A percentile compares a stretch with the other conserved stretches of the same genome.
Conservation (phyloP, 2,888 invertebrate species). For the Lepidochitona cinerea region DNA sequence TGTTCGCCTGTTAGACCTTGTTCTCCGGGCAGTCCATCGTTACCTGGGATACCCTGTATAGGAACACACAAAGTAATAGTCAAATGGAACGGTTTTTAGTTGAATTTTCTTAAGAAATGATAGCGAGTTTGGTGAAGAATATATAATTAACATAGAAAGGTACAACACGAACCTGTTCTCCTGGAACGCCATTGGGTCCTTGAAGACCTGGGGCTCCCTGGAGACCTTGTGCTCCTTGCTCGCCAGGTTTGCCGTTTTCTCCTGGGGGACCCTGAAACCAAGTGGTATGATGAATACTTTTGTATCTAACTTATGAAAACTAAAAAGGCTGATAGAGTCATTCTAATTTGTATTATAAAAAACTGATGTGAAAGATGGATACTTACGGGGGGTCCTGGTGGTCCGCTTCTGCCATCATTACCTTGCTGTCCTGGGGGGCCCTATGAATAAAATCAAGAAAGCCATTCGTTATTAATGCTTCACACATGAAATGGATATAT, state of each 20-base stretch:
- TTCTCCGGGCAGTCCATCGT: slow-evolving; percentile 25
- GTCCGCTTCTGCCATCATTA: slow-evolving; percentile 48
- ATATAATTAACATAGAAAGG: too few relatives aligned
- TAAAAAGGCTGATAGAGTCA: too few relatives aligned
- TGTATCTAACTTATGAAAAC: too few relatives aligned
- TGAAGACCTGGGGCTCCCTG: slow-evolving; percentile 45
- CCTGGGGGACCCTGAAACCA: slow-evolving; percentile 49
- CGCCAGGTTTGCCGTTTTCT: slow-evolving; percentile 50
- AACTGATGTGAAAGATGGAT: too few relatives aligned
- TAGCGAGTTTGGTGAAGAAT: too few relatives aligned
- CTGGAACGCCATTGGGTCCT: slow-evolving; percentile 34
- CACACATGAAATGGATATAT: too few relatives aligned
- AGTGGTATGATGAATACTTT: too few relatives aligned
- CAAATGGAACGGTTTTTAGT: too few relatives aligned
- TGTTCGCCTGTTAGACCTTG: slow-evolving; percentile 19
- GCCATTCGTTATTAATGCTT: neutral
- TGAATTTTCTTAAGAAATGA: too few relatives aligned
- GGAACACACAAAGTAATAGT: too few relatives aligned
- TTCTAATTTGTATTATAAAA: too few relatives aligned
- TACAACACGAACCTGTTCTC: slow-evolving; percentile 30
- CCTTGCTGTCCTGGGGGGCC: slow-evolving; percentile 54
- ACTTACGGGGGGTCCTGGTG: slow-evolving; percentile 53
- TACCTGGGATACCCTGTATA: slow-evolving; percentile 15
- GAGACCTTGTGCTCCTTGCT: slow-evolving; percentile 47
- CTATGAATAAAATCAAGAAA: slow-evolving; percentile 27